Evolutionary conservation across 2,888 invertebrate species (phyloP), one percentile per base, ranked within the genome.

Genomic region (Periphyllus acericola): DNA sequence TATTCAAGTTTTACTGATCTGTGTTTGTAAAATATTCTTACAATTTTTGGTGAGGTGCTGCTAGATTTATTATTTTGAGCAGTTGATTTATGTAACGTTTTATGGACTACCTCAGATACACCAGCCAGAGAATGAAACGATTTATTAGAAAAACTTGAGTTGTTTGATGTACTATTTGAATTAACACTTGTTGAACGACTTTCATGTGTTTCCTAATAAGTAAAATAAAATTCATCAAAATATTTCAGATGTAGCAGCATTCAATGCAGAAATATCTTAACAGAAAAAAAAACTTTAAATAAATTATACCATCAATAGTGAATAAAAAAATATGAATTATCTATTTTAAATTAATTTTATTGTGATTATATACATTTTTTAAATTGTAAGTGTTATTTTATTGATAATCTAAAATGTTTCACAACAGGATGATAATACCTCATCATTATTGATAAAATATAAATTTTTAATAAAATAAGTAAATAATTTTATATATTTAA

Each of bases 1-100:
- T 34, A 60, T 5, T 25, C 32, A 82, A 25, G 19, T 21, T 19
- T 25, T 6, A 60, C 3, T 60, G 6, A 21, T 8, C 1, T 21
- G 6, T 60, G 21, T 60, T 52, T 25, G 1, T 9, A 29, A 46
- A 46, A 66, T 66, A 46, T 46, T 40, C 66, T 66, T 25, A 84
- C 84, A 32, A 17, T 66, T 76, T 76, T 76, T 75, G 75, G 21
- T 17, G 75, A 83, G 19, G 66, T 3, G n/a, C 9, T 34, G 21
- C 19, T 68, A 11, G 46, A 78, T 85, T 68, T 68, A 68, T 78
- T 85, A 78, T 46, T 78, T 34, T 78, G 60, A 68, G 34, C 1
- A 25, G 32, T 76, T 68, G n/a, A 32, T 32, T 21, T 29, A 21
- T 17, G 32, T 21, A 17, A 52, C 29, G 11, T 52, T 34, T 68